Conservation (phyloP, 1,140 invertebrate species). For the Phymorhynchus buccinoides region DNA sequence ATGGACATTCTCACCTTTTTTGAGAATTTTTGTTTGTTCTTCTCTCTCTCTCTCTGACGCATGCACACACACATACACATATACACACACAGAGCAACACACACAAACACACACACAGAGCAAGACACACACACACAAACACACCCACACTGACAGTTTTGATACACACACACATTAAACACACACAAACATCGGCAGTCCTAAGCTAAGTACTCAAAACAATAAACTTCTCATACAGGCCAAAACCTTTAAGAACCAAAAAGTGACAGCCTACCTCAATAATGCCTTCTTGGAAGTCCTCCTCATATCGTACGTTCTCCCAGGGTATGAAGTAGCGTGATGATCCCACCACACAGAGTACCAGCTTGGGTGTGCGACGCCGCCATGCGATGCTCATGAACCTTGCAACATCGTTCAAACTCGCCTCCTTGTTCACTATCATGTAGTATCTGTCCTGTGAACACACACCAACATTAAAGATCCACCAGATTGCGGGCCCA, state of each 20-base stretch:
- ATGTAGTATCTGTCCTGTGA: slow-evolving; percentile 56
- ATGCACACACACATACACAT: no score
- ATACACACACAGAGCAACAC: no score
- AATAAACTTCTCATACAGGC: not conserved
- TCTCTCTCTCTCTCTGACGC: no score
- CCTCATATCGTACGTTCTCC: slow-evolving; percentile 55
- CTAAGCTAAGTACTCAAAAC: no score
- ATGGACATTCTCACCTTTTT: no score
- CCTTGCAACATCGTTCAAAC: slow-evolving; percentile 50
- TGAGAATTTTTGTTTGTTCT: no score
- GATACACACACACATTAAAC: no score
- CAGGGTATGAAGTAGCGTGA: slow-evolving; percentile 61
- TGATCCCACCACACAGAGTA: slow-evolving; percentile 62
- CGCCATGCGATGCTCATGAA: slow-evolving; percentile 64
- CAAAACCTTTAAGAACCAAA: not conserved
- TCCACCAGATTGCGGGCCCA: no score
- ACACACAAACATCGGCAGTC: no score
- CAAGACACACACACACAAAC: no score
- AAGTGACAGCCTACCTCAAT: slow-evolving; percentile 55
- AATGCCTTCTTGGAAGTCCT: slow-evolving; percentile 65
- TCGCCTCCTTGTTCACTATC: slow-evolving; percentile 54
- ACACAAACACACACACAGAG: no score
- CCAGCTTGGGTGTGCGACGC: slow-evolving; percentile 62
- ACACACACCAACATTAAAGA: not conserved
- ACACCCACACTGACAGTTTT: no score